Evolutionary conservation across 2,888 invertebrate genomes (phyloP).

Genomic region (Cataglyphis albicans): DNA sequence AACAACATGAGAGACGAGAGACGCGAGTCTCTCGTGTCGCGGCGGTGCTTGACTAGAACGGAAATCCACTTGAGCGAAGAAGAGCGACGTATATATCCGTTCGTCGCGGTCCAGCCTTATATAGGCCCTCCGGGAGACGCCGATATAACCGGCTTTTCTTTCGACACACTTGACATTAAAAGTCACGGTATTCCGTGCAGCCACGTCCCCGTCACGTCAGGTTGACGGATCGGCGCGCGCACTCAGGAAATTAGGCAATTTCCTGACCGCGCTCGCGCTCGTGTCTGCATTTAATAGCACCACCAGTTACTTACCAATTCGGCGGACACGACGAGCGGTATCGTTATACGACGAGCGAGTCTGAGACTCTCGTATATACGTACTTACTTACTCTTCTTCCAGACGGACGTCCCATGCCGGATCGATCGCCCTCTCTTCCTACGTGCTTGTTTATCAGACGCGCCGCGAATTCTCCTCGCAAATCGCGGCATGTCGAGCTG

Average conservation of each 20-base stretch:
- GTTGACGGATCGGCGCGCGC: slow-evolving; percentile 86
- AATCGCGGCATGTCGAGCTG: not conserved
- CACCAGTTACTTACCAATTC: slow-evolving; percentile 75
- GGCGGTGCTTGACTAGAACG: slow-evolving; percentile 39
- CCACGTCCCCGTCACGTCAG: slow-evolving; percentile 85
- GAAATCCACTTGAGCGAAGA: slow-evolving; percentile 49
- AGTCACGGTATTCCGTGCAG: slow-evolving; percentile 84
- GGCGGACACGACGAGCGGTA: slow-evolving; percentile 68
- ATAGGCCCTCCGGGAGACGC: slow-evolving; percentile 22
- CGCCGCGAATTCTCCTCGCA: not conserved
- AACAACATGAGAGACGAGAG: not conserved
- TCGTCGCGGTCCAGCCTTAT: slow-evolving; percentile 63
- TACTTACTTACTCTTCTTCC: slow-evolving; percentile 54
- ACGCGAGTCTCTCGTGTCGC: slow-evolving; percentile 45
- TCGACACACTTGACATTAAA: slow-evolving; percentile 86
- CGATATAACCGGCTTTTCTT: slow-evolving; percentile 75
- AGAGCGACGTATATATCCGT: slow-evolving; percentile 43
- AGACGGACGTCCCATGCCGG: slow-evolving; percentile 63
- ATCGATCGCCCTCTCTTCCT: slow-evolving; percentile 65
- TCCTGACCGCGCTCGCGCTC: slow-evolving; percentile 85
- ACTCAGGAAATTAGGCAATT: slow-evolving; percentile 86
- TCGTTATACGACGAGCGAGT: slow-evolving; percentile 60
- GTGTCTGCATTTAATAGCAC: slow-evolving; percentile 85
- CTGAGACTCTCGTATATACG: slow-evolving; percentile 36
- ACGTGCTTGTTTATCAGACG: slow-evolving; percentile 32